Percentiles rank a stretch among this genome's conserved stretches.
These are phyloP conservation scores for Drosophila paracracens DNA, from an alignment of 2,888 invertebrate species.

Conservation along the genomic window DNA sequence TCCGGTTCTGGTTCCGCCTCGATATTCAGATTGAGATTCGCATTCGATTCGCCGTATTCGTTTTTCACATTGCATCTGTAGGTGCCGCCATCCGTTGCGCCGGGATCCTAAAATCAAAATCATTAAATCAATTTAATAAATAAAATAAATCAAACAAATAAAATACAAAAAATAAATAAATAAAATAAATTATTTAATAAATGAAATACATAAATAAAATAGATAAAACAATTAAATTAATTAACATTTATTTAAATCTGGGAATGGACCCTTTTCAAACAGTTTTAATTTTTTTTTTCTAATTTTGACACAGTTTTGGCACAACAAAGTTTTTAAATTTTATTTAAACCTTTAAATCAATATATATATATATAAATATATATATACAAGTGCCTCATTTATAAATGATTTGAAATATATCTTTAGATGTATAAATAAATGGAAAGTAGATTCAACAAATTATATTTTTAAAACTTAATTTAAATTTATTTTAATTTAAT, in stretches of 20 bases:
- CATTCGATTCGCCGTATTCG: slow-evolving; percentile 98
- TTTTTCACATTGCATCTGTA: slow-evolving; percentile 98
- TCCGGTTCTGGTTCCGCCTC: slow-evolving; percentile 98
- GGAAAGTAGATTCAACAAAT: background rate
- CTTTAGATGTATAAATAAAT: background rate
- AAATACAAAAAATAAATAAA: background rate
- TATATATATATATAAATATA: too few relatives aligned
- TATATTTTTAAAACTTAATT: background rate
- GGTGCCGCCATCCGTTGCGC: slow-evolving; percentile 92
- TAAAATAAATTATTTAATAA: background rate
- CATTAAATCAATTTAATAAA: background rate
- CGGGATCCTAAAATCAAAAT: slow-evolving; percentile 88
- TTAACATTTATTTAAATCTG: too few relatives aligned
- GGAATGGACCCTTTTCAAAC: too few relatives aligned
- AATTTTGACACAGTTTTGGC: too few relatives aligned
- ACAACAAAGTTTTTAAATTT: too few relatives aligned
- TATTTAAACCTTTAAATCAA: too few relatives aligned
- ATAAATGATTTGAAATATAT: too few relatives aligned
- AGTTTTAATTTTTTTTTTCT: too few relatives aligned
- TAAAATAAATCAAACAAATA: background rate
- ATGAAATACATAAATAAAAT: background rate
- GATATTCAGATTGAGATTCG: slow-evolving; percentile 97
- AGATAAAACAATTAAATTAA: background rate
- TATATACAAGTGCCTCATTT: too few relatives aligned
- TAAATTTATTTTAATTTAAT: background rate